A percentile compares a stretch with the other conserved stretches of the same genome.
phyloP scores from a whole-genome alignment of 1,140 invertebrate species.

The Drosophila rufa region DNA sequence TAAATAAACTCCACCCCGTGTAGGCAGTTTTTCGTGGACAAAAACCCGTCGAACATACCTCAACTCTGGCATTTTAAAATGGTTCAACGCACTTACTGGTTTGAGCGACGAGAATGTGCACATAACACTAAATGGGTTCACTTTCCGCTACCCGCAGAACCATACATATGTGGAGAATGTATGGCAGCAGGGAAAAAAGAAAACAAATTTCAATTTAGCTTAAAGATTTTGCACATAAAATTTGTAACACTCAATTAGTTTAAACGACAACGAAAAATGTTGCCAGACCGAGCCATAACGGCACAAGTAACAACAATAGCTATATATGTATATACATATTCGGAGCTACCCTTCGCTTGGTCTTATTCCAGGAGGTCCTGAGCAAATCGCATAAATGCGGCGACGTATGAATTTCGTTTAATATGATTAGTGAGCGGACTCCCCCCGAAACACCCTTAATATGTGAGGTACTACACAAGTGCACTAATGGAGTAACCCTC shows the following conservation, averaged over 20 bases:
- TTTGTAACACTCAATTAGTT: slow-evolving; percentile 84
- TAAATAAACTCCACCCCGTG: slow-evolving; percentile 10
- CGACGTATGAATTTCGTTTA: slow-evolving; percentile 83
- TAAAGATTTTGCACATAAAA: slow-evolving; percentile 84
- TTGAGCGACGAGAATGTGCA: slow-evolving; percentile 65
- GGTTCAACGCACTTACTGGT: slow-evolving; percentile 69
- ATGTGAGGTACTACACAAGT: slow-evolving; percentile 64
- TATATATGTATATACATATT: not conserved
- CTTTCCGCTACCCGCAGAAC: slow-evolving; percentile 67
- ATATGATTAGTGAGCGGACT: slow-evolving; percentile 76
- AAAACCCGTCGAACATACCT: slow-evolving; percentile 58
- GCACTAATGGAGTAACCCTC: slow-evolving; percentile 48
- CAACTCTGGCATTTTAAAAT: slow-evolving; percentile 58
- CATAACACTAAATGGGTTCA: slow-evolving; percentile 80
- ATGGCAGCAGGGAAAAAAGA: slow-evolving; percentile 44
- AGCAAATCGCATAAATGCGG: slow-evolving; percentile 77
- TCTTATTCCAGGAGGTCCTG: slow-evolving; percentile 29
- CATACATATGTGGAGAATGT: slow-evolving; percentile 66
- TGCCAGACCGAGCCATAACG: slow-evolving; percentile 55
- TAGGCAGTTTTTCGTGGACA: slow-evolving; percentile 40
- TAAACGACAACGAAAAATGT: slow-evolving; percentile 80
- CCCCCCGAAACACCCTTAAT: slow-evolving; percentile 13
- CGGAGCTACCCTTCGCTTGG: slow-evolving; percentile 33
- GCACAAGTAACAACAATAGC: slow-evolving; percentile 45
- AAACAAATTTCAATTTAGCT: slow-evolving; percentile 83